These are phyloP conservation scores for Pachypeltis micranthus DNA, from an alignment of 1,140 invertebrate species.

Conservation along the genomic window DNA sequence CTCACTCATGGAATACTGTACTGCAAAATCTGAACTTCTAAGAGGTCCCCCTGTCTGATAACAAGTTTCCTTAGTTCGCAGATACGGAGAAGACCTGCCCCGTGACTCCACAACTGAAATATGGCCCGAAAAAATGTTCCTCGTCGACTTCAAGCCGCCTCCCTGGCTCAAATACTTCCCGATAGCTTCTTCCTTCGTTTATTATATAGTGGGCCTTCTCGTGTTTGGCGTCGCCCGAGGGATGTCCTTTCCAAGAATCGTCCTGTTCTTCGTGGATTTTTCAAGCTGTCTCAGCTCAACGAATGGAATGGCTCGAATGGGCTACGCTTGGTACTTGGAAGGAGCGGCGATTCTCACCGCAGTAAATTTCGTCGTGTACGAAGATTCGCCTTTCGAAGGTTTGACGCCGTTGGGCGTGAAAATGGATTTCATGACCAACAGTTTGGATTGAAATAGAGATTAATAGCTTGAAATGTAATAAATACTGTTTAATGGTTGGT, in stretches of 20 bases:
- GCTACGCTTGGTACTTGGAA: slow-evolving; percentile 54
- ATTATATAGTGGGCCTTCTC: slow-evolving; percentile 46
- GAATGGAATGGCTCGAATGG: slow-evolving; percentile 43
- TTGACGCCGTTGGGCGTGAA: slow-evolving; percentile 43
- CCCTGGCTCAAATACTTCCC: slow-evolving; percentile 30
- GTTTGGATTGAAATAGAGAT: neutral
- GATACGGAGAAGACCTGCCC: slow-evolving; percentile 15
- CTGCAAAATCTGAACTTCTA: neutral
- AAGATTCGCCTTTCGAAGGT: slow-evolving; percentile 42
- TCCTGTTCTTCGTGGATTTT: slow-evolving; percentile 55
- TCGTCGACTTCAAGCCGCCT: slow-evolving; percentile 25
- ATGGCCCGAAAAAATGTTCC: slow-evolving; percentile 26
- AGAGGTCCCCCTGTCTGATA: neutral
- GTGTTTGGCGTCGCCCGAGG: slow-evolving; percentile 45
- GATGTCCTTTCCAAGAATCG: slow-evolving; percentile 37
- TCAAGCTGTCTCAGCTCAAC: slow-evolving; percentile 47
- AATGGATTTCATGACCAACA: slow-evolving; percentile 40
- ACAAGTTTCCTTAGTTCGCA: neutral
- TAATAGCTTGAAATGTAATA: neutral
- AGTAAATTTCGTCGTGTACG: slow-evolving; percentile 43
- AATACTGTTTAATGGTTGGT: too few species aligned
- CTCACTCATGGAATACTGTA: too few species aligned
- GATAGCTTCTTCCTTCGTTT: slow-evolving; percentile 34
- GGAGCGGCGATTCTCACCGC: slow-evolving; percentile 49
- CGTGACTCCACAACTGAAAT: neutral